Percentiles rank a stretch among this genome's conserved stretches.
These are phyloP conservation scores for Trachelus iudaicus DNA, from an alignment of 2,888 invertebrate species.

Conservation along the genomic window DNA sequence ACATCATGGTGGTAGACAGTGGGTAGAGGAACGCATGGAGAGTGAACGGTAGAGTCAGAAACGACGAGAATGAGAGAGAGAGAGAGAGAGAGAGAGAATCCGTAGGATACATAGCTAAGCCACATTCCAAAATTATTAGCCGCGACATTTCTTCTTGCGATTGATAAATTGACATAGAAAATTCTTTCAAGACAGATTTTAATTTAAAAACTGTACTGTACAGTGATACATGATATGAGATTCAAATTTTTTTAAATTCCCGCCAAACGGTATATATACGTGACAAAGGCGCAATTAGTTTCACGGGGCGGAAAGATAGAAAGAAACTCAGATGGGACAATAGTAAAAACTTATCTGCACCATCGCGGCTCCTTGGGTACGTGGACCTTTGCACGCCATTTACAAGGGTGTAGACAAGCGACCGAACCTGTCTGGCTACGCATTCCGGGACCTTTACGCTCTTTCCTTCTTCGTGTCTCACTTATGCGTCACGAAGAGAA, in stretches of 20 bases:
- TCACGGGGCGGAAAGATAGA: constrained; percentile 27
- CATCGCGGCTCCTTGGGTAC: not conserved
- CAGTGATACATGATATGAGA: not conserved
- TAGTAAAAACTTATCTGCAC: constrained; percentile 19
- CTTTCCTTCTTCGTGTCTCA: not conserved
- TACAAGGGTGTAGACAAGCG: constrained; percentile 38
- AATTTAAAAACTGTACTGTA: not conserved
- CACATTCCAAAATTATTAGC: not conserved
- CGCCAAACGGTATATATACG: constrained; percentile 15
- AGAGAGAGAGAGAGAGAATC: constrained; percentile 2
- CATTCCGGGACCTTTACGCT: not conserved
- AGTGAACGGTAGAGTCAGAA: not conserved
- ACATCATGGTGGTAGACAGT: not conserved
- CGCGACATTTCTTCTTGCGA: not conserved
- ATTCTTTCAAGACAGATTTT: not conserved
- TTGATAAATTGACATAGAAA: not conserved
- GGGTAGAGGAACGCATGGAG: not conserved
- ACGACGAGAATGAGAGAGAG: constrained; percentile 9
- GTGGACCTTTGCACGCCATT: constrained; percentile 25
- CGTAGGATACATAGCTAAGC: constrained; percentile 14
- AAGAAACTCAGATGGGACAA: constrained; percentile 25
- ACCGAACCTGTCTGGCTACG: not conserved
- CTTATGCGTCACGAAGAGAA: not conserved
- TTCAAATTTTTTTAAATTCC: not conserved
- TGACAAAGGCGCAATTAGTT: constrained; percentile 45